Conservation (phyloP, 2,797 vertebrate genomes). For the Sebastes trivittatus region DNA sequence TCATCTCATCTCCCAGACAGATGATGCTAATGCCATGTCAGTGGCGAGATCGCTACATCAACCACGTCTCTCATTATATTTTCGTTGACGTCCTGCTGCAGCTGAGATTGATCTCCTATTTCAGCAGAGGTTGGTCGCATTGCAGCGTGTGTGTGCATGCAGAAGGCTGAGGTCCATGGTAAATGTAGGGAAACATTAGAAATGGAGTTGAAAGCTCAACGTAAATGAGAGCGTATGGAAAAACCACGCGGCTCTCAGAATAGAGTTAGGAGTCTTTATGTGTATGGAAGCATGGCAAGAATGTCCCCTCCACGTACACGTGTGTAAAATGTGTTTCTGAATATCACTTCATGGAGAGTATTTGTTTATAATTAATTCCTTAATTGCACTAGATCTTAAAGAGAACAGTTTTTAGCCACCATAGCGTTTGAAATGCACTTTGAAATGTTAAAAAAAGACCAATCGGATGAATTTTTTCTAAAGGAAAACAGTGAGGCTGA, state of each 20-base stretch:
- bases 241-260: conserved; percentile 52
- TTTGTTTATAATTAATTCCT: not conserved
- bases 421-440: not conserved
- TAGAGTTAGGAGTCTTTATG: conserved; percentile 34
- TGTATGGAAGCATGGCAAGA: conserved; percentile 32
- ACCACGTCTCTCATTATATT: conserved; percentile 45
- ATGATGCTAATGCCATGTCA: conserved; percentile 31
- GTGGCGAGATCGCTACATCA: conserved; percentile 10
- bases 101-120: conserved; percentile 28
- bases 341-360: not conserved
- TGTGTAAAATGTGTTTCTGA: not conserved
- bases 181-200: conserved; percentile 37
- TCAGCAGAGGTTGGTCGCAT: not conserved
- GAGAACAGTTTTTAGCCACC: not conserved
- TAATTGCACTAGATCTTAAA: not conserved
- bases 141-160: not conserved
- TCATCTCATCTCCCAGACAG: conserved; percentile 39
- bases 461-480: not conserved
- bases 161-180: conserved; percentile 23
- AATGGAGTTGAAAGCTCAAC: conserved; percentile 20
- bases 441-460: not conserved
- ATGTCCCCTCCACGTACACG: conserved; percentile 5
- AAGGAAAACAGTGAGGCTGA: not conserved
- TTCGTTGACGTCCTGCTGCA: conserved; percentile 12
- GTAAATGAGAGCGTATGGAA: conserved; percentile 53